Conservation (phyloP, 2,797 vertebrate species). For the Pangasius larnaudii region DNA sequence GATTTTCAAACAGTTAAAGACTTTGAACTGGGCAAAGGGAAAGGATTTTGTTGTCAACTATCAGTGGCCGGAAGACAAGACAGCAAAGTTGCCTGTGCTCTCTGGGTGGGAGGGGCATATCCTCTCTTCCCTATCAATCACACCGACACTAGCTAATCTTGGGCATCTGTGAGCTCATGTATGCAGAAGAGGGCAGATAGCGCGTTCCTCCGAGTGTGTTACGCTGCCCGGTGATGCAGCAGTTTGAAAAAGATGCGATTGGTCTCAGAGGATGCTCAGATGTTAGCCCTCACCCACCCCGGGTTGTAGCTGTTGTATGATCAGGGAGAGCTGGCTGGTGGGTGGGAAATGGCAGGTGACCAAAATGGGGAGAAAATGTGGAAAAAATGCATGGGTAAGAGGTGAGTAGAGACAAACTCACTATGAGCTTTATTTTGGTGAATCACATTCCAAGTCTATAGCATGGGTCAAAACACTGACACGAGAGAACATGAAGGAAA, state of each 20-base stretch:
- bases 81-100: neutral
- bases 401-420: neutral
- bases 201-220: too few species aligned
- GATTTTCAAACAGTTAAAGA: neutral
- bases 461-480: neutral
- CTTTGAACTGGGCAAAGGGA: neutral
- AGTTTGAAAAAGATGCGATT: neutral
- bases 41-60: neutral
- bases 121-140: neutral
- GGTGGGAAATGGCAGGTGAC: neutral
- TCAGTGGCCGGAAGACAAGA: neutral
- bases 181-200: neutral
- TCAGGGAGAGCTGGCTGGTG: neutral
- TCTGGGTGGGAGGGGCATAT: neutral
- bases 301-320: too few species aligned
- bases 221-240: neutral
- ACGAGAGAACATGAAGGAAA: neutral
- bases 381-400: neutral
- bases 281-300: too few species aligned
- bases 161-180: neutral
- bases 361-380: neutral
- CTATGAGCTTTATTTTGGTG: neutral
- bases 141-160: neutral
- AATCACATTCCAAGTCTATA: neutral
- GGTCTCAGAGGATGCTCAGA: neutral